Evolutionary conservation across 2,797 vertebrate species (phyloP), one percentile per base, ranked within the genome.

Genomic region (Vultur gryphus): DNA sequence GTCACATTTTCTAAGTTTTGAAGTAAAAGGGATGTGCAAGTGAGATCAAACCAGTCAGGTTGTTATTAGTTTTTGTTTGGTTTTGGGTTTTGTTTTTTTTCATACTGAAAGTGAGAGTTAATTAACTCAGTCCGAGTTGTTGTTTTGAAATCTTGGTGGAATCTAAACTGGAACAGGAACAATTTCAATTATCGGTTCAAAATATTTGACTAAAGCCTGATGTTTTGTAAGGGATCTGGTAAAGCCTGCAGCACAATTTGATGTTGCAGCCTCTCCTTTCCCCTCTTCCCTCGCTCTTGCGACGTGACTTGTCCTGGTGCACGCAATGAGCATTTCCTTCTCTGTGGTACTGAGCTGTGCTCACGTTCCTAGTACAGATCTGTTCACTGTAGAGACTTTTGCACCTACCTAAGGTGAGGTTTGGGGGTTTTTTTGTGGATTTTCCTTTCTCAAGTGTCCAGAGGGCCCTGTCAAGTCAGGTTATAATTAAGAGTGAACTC

Each of bases 311-410:
- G 18, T 35, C 35, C 41, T 13, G 1, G 29, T 3, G 2, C 44
- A 29, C 0, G 0, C 0, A 0, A 1, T 2, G 11, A 49, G 8
- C 0, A 1, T 86, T 72, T 69, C 37, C 37, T 61, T 39, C 72
- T 51, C n/a, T 31, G 54, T n/a, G 24, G 21, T 29, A 3, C 39
- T 24, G 62, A 43, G 33, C 28, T 84, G 33, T 48, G 71, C 59
- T 49, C 10, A 1, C 1, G 0, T 51, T 76, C 71, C 67, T 70
- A 6, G 18, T 41, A 11, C 3, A 5, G 55, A 6, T 37, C 54
- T 44, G 21, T 11, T 57, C 31, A 1, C 37, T 88, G 10, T n/a
- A 39, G 59, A 51, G 76, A 35, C 33, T 70, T 46, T 28, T 49
- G 26, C 1, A 2, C 64, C 72, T 65, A 2, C 24, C n/a, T 41